Evolutionary conservation across 1,140 invertebrate species (phyloP).

Genomic region (Drosophila pruinosa): DNA sequence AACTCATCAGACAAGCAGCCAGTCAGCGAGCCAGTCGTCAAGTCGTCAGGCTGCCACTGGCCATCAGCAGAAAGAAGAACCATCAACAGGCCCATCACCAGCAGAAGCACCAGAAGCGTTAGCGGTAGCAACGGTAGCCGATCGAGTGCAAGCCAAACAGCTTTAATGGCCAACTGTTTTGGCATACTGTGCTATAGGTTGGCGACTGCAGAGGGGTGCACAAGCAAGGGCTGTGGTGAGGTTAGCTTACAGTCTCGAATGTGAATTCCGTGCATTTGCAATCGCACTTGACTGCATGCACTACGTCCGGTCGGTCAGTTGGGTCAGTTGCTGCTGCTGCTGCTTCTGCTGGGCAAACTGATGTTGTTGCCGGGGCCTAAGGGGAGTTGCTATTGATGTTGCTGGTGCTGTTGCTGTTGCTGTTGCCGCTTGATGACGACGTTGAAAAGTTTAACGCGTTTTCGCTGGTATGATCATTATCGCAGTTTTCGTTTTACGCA

Average conservation of each 20-base stretch:
- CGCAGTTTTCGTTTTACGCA: conserved; percentile 74
- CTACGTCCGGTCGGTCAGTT: conserved; percentile 64
- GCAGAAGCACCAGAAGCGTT: conserved; percentile 18
- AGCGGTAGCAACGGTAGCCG: conserved; percentile 75
- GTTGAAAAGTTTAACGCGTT: conserved; percentile 79
- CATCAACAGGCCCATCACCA: conserved; percentile 36
- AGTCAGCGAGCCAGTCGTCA: neutral
- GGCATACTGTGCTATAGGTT: no score
- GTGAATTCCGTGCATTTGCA: conserved; percentile 81
- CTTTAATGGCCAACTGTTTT: conserved; percentile 66
- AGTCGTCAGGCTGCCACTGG: conserved; percentile 2
- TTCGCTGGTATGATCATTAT: conserved; percentile 80
- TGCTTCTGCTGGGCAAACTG: conserved; percentile 5
- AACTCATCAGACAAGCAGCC: conserved; percentile 58
- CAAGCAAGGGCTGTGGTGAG: neutral
- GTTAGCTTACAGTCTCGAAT: conserved; percentile 54
- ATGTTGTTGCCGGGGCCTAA: conserved; percentile 12
- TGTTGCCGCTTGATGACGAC: conserved; percentile 62
- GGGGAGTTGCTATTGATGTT: conserved; percentile 22
- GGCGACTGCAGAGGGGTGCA: no score
- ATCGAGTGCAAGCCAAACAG: conserved; percentile 58
- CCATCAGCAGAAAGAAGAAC: conserved; percentile 34
- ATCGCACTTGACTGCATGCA: conserved; percentile 73
- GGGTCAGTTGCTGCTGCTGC: conserved; percentile 51
- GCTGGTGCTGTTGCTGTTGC: conserved; percentile 16